phyloP scores from a whole-genome alignment of 2,113 vertebrate species.

The Semicossyphus pulcher region DNA sequence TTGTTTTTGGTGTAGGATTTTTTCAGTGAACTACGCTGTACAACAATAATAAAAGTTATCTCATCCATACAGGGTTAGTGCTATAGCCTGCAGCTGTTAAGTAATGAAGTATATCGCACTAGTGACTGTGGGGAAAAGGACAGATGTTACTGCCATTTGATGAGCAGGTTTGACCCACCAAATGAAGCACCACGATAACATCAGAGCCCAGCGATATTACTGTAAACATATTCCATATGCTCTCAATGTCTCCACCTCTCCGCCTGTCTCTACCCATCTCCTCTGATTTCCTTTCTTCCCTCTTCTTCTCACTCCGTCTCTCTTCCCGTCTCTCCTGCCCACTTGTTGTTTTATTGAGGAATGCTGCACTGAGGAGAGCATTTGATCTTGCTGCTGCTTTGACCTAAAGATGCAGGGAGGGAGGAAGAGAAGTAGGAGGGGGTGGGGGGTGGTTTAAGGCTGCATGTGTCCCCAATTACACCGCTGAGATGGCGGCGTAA shows the following conservation, averaged over 20 bases:
- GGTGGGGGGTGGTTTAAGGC: constrained; percentile 51
- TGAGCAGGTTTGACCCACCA: constrained; percentile 52
- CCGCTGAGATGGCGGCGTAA: constrained; percentile 67
- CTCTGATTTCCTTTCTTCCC: constrained; percentile 50
- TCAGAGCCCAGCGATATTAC: constrained; percentile 50
- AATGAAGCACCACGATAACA: constrained; percentile 71
- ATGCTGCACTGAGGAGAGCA: constrained; percentile 64
- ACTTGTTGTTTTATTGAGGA: constrained; percentile 73
- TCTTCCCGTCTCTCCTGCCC: constrained; percentile 20
- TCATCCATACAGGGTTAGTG: too few species aligned
- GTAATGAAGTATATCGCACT: too few species aligned
- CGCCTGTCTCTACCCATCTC: constrained; percentile 41
- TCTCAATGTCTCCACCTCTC: constrained; percentile 31
- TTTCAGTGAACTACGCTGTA: too few species aligned
- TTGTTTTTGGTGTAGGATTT: too few species aligned
- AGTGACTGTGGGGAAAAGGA: constrained; percentile 4
- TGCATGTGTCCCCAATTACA: constrained; percentile 84
- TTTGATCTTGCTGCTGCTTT: constrained; percentile 74
- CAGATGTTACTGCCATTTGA: constrained; percentile 32
- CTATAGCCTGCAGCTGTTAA: too few species aligned
- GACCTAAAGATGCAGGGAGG: constrained; percentile 61
- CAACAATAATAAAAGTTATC: too few species aligned
- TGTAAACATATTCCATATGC: constrained; percentile 79
- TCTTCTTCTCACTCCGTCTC: not conserved
- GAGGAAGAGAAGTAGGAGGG: not conserved